Evolutionary conservation across 2,888 invertebrate species (phyloP).

Genomic region (Microplitis deprimator): DNA sequence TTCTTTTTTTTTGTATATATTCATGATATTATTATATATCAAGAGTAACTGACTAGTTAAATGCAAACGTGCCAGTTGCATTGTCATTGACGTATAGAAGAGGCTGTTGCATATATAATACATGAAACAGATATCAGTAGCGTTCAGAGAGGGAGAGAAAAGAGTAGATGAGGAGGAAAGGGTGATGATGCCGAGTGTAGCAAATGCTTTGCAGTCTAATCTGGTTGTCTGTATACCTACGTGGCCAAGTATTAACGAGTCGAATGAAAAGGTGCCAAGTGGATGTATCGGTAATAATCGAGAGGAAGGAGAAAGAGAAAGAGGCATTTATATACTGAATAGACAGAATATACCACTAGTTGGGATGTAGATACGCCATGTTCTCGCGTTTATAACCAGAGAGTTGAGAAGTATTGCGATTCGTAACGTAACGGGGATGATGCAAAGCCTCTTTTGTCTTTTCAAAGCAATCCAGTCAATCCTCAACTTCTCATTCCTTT

Average conservation of each 20-base stretch:
- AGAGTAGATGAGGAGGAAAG: neutral
- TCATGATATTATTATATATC: slow-evolving; percentile 14
- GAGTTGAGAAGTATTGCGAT: slow-evolving; percentile 60
- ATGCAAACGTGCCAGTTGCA: slow-evolving; percentile 16
- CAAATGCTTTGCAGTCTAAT: slow-evolving; percentile 20
- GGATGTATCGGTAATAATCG: slow-evolving; percentile 68
- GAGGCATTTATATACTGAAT: slow-evolving; percentile 48
- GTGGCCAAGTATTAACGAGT: slow-evolving; percentile 51
- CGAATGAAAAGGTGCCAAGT: slow-evolving; percentile 65
- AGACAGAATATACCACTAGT: slow-evolving; percentile 42
- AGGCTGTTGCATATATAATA: slow-evolving; percentile 16
- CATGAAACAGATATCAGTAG: slow-evolving; percentile 21
- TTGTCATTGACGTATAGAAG: slow-evolving; percentile 11
- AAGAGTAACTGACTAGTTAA: slow-evolving; percentile 21
- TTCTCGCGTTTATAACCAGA: slow-evolving; percentile 49
- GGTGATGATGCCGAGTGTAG: slow-evolving; percentile 1
- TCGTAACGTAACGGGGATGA: slow-evolving; percentile 66
- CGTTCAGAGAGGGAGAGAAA: slow-evolving; percentile 12
- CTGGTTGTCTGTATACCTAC: slow-evolving; percentile 41
- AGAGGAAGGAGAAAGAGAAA: slow-evolving; percentile 33
- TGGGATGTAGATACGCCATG: slow-evolving; percentile 71
- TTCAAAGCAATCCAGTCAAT: slow-evolving; percentile 41
- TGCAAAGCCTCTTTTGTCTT: slow-evolving; percentile 64
- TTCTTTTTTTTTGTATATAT: neutral
- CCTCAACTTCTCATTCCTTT: slow-evolving; percentile 55